Evolutionary conservation across 2,888 invertebrate genomes (phyloP).

Genomic region (Nemapogon koenigi): DNA sequence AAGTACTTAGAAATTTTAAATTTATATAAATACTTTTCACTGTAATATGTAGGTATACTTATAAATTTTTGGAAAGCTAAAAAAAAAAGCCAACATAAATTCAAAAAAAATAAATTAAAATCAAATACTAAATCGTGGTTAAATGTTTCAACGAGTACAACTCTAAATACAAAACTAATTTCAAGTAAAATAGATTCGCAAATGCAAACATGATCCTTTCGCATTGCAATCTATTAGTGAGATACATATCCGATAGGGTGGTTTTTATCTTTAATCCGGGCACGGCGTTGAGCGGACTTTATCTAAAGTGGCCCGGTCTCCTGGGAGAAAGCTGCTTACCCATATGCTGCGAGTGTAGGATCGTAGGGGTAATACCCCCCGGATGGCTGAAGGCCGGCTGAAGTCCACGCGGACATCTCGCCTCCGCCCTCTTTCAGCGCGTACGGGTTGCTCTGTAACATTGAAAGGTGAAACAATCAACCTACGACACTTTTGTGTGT

Average conservation of each 20-base stretch:
- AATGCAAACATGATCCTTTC: constrained; percentile 55
- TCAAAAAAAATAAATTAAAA: no score
- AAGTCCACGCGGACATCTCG: constrained; percentile 93
- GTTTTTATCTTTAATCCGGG: constrained; percentile 52
- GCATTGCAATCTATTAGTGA: constrained; percentile 59
- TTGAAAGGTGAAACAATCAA: no score
- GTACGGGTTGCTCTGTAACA: constrained; percentile 88
- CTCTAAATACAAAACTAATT: no score
- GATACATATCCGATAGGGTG: constrained; percentile 51
- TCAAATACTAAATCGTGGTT: no score
- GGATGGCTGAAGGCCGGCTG: constrained; percentile 87
- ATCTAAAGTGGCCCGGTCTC: constrained; percentile 50
- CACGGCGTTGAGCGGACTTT: constrained; percentile 46
- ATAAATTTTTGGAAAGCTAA: no score
- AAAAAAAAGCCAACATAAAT: no score
- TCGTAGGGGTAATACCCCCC: constrained; percentile 94
- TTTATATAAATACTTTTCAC: no score
- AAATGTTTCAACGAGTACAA: no score
- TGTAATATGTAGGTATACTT: no score
- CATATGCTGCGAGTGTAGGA: constrained; percentile 90
- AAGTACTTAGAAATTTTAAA: neutral
- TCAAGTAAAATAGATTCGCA: constrained; percentile 46
- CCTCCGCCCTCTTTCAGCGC: constrained; percentile 85
- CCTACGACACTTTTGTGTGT: no score
- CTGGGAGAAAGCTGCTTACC: constrained; percentile 73